A percentile compares a stretch with the other conserved stretches of the same genome.
These are phyloP conservation scores for Rhabdornis inornatus DNA, from an alignment of 2,113 vertebrate genomes.

Conservation along the genomic window DNA sequence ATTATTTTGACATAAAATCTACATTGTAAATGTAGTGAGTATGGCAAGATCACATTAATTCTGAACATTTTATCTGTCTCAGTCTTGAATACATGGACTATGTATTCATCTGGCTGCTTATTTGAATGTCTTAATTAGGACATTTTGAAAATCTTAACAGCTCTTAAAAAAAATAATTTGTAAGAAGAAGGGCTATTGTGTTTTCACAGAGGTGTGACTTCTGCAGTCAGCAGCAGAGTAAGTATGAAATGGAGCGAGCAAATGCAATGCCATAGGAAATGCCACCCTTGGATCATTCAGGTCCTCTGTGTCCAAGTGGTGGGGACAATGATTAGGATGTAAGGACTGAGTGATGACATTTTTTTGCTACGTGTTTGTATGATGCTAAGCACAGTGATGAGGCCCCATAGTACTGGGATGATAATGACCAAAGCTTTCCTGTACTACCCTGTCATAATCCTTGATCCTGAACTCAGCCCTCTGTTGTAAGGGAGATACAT, in stretches of 20 bases:
- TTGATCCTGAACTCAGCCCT: background rate
- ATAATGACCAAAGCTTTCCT: background rate
- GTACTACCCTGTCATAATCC: background rate
- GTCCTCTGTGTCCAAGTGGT: background rate
- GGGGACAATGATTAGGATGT: background rate
- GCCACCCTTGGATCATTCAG: background rate
- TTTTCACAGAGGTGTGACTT: background rate
- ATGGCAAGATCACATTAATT: background rate
- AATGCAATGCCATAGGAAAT: background rate
- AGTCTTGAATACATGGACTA: background rate
- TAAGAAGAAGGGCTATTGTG: background rate
- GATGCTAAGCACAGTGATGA: background rate
- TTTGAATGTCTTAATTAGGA: background rate
- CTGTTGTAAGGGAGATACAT: background rate
- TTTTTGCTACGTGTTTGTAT: background rate
- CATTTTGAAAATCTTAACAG: background rate
- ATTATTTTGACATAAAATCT: background rate
- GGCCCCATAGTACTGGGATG: fast-evolving
- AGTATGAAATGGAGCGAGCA: background rate
- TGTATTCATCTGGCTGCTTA: background rate
- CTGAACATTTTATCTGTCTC: background rate
- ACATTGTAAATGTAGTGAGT: background rate
- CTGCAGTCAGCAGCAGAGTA: background rate
- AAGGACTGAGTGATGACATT: background rate
- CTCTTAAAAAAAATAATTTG: background rate